Percentiles rank a stretch among this genome's conserved stretches.
phyloP scores from a whole-genome alignment of 2,888 invertebrate species.

The Trichopria drosophilae region DNA sequence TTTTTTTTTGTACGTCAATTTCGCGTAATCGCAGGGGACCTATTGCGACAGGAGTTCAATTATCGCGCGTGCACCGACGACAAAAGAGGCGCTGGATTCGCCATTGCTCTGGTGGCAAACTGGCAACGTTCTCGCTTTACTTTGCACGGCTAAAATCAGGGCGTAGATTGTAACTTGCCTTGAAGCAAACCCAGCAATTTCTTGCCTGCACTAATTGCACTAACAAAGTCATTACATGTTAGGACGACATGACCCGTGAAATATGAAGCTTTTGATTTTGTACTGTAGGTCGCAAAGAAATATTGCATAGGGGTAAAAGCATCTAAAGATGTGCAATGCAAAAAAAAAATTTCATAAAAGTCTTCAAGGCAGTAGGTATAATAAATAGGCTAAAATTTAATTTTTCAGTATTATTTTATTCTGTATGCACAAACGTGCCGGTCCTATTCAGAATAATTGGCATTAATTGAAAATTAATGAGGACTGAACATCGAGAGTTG shows the following conservation, averaged over 20 bases:
- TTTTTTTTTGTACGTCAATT: constrained; percentile 26
- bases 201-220: constrained; percentile 19
- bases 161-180: constrained; percentile 51
- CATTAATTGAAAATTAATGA: no score
- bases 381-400: no score
- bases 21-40: constrained; percentile 20
- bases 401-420: no score
- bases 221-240: constrained; percentile 34
- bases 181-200: constrained; percentile 38
- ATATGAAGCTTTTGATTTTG: no score
- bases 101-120: neutral
- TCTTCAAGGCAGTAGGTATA: no score
- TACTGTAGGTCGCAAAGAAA: no score
- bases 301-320: constrained; percentile 29
- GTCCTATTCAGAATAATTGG: no score
- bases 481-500: no score
- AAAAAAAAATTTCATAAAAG: no score
- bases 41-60: constrained; percentile 14
- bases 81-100: constrained; percentile 9
- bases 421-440: no score
- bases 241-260: no score
- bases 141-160: constrained; percentile 37
- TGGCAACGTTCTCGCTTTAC: neutral
- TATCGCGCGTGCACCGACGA: constrained; percentile 7
- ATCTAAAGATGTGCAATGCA: no score